Base-by-base conservation (phyloP, 2,113 vertebrate species). In the Zosterops hypoxanthus region DNA sequence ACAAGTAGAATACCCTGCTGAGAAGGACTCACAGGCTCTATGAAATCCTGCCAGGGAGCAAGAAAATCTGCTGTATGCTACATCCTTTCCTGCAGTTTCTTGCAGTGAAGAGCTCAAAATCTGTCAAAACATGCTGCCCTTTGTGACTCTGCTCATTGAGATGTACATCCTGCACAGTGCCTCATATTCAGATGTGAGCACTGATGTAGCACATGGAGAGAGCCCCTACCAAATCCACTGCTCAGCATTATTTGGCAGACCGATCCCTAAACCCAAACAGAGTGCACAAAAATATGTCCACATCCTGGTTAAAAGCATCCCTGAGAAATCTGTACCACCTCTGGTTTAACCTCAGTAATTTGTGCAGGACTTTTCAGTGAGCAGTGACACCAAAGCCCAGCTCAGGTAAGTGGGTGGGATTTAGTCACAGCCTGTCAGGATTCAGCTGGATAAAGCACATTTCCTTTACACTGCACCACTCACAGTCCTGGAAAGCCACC, bases 1-100 rank as follows among this genome's bases (percentile, higher is more conserved):
- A 95, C 86, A 88, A 93, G 90, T 90, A 93, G 44, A 95, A 95
- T 86, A 84, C 64, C 94, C 96, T 95, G 92, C 96, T 96, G 97
- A 86, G 84, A 95, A 64, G 44, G 76, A 61, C 95, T 97, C 94
- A 75, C 61, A 91, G 88, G 88, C 47, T 59, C 66, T 77, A 57
- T 77, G 31, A 95, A 82, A 94, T 87, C 81, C 90, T 95, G 89
- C 82, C 92, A 96, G 49, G 70, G 82, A 97, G 92, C 97, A 97
- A 92, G 83, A 56, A 79, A 91, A 94, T 92, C 92, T 82, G 59
- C 95, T 96, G 94, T 84, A 94, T 31, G 34, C 76, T 85, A 95
- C 92, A 96, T 46, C 8, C 25, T 82, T 95, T 97, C 94, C 96
- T 90, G 85, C 66, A 90, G 92, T 34, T 97, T 95, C 89, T 82